These are phyloP conservation scores for Meganola albula DNA, from an alignment of 2,888 invertebrate genomes.

Conservation along the genomic window DNA sequence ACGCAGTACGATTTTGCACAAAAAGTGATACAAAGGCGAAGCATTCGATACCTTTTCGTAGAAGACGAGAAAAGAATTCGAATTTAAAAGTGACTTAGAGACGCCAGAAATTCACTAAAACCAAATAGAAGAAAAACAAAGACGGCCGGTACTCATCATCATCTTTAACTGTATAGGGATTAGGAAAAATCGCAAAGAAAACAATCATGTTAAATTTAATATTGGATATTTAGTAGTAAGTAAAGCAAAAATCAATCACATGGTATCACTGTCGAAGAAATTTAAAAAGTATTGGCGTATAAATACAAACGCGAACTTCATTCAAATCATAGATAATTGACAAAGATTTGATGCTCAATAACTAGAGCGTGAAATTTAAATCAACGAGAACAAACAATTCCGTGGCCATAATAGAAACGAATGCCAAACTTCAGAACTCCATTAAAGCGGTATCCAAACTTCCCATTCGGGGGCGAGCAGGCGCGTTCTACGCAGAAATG, in stretches of 20 bases:
- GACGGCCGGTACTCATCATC: no score
- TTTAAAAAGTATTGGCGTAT: conserved; percentile 31
- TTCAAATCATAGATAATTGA: conserved; percentile 44
- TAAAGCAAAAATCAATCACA: conserved; percentile 27
- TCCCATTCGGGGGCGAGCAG: conserved; percentile 58
- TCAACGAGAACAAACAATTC: conserved; percentile 66
- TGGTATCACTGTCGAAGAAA: conserved; percentile 29
- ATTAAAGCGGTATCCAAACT: conserved; percentile 65
- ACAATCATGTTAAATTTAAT: no score
- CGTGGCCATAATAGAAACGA: conserved; percentile 64
- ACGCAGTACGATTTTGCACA: conserved; percentile 60
- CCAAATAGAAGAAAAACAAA: conserved; percentile 54
- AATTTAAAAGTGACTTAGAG: conserved; percentile 61
- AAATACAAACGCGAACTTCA: conserved; percentile 31
- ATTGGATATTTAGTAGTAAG: no score
- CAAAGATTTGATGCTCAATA: conserved; percentile 56
- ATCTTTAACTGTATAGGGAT: no score
- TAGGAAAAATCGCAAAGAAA: no score
- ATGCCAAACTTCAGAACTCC: conserved; percentile 67
- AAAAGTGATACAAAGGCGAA: conserved; percentile 77
- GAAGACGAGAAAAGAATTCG: conserved; percentile 73
- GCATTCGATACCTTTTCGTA: conserved; percentile 74
- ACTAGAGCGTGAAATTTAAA: conserved; percentile 65
- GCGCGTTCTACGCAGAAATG: conserved; percentile 59
- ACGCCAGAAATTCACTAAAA: conserved; percentile 60